phyloP scores from a whole-genome alignment of 2,888 invertebrate genomes.

The Troides oblongomaculatus region DNA sequence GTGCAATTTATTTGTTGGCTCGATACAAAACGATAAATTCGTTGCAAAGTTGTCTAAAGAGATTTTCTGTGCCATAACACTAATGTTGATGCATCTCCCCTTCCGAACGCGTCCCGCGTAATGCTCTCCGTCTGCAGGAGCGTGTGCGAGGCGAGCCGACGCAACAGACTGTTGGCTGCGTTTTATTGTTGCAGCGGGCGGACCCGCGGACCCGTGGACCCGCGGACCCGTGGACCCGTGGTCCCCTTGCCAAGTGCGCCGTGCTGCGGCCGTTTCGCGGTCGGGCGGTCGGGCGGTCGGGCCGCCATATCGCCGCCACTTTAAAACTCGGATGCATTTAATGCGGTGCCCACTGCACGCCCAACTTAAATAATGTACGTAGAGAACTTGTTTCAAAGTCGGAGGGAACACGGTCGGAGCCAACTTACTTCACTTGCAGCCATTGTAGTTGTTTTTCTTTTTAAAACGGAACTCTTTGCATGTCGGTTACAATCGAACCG shows the following conservation, averaged over 20 bases:
- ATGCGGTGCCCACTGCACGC: constrained; percentile 63
- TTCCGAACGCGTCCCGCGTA: constrained; percentile 32
- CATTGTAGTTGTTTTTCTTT: constrained; percentile 59
- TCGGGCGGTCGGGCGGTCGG: constrained; percentile 46
- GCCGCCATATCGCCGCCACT: constrained; percentile 59
- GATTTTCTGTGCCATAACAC: constrained; percentile 28
- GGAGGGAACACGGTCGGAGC: constrained; percentile 51
- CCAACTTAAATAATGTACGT: constrained; percentile 72
- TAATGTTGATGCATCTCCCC: constrained; percentile 27
- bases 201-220: constrained; percentile 50
- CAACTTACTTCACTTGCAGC: constrained; percentile 63
- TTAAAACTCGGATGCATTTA: constrained; percentile 69
- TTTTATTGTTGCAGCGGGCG: constrained; percentile 70
- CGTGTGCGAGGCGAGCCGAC: constrained; percentile 41
- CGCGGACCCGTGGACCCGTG: constrained; percentile 53
- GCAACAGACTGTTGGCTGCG: constrained; percentile 68
- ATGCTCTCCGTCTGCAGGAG: constrained; percentile 41
- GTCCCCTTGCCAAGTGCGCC: constrained; percentile 63
- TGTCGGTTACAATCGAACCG: constrained; percentile 61
- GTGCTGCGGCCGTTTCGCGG: constrained; percentile 63
- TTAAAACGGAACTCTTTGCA: constrained; percentile 67
- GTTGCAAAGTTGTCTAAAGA: constrained; percentile 20
- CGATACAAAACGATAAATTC: constrained; percentile 17
- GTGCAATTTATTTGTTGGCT: constrained; percentile 12
- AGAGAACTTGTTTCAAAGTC: constrained; percentile 64